Evolutionary conservation across 2,888 invertebrate species (phyloP).

Genomic region (Baccha elongata): DNA sequence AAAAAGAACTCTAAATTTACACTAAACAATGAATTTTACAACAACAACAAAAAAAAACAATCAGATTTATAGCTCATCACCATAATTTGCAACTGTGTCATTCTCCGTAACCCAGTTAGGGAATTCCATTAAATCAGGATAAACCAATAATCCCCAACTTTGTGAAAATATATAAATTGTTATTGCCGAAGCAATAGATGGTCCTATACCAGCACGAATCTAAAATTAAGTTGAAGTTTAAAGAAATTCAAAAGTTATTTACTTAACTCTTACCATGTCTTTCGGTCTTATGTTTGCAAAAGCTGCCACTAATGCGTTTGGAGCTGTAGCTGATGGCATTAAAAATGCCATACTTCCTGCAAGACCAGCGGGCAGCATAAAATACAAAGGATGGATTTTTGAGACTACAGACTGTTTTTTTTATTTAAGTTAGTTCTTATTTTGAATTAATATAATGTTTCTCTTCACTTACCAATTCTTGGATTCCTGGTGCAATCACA

Average conservation of each 20-base stretch:
- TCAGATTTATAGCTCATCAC: too few relatives aligned
- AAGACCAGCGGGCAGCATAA: slow-evolving; percentile 5
- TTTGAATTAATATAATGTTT: too few relatives aligned
- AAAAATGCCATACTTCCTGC: slow-evolving; percentile 32
- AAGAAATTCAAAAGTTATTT: background rate
- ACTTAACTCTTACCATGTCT: slow-evolving; percentile 15
- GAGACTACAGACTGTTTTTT: slow-evolving; percentile 28
- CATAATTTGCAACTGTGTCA: background rate
- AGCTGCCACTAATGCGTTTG: slow-evolving; percentile 28
- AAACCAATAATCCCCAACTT: slow-evolving; percentile 9
- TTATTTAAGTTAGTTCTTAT: too few relatives aligned
- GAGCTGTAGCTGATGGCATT: slow-evolving; percentile 33
- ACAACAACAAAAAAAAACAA: too few relatives aligned
- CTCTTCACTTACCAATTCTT: slow-evolving; percentile 33
- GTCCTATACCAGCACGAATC: slow-evolving; percentile 28
- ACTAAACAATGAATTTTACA: too few relatives aligned
- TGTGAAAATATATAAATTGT: slow-evolving; percentile 35
- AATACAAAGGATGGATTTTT: slow-evolving; percentile 35
- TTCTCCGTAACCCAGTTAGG: slow-evolving; percentile 25
- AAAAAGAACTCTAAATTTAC: too few relatives aligned
- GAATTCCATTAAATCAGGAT: slow-evolving; percentile 21
- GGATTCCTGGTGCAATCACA: slow-evolving; percentile 34
- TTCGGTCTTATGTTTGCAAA: slow-evolving; percentile 15
- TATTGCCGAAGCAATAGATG: slow-evolving; percentile 17
- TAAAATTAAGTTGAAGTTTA: background rate